Evolutionary conservation across 2,888 invertebrate species (phyloP), one percentile per base, ranked within the genome.

Genomic region (Callyntrura guangdongensis): DNA sequence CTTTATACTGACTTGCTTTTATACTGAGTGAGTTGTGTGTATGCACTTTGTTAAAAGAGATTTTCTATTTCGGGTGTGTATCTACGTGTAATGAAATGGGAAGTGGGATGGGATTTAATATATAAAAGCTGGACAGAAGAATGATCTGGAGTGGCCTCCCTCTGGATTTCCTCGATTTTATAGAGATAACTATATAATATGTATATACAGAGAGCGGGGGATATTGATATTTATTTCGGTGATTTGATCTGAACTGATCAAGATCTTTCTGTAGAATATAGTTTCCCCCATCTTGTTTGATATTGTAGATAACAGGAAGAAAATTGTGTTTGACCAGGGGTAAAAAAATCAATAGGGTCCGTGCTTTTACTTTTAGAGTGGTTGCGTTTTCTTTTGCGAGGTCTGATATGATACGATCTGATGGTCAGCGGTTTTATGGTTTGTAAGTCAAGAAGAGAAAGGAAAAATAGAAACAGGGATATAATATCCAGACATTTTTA

Each of bases 301-400:
- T 36, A 36, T 36, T 2, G 36, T 36, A 36, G 36, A 36, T 36
- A 36, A 36, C 36, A 36, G 36, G 36, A 36, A 36, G 36, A 36
- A 36, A 6, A 36, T 36, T 36, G 36, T 6, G 36, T 47, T 82
- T 47, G 25, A 17, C 17, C 69, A 45, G 20, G 47, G 45, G 47
- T 14, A 79, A 64, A 82, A 82, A 82, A 82, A 82, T 82, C 82
- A 64, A 82, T 82, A 64, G 82, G 82, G 20, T 82, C 45, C 64
- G 64, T 64, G 64, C 47, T 82, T 61, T 14, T 36, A 36, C 69
- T 69, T n/a, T n/a, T n/a, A n/a, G n/a, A n/a, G 3, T 69, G 27
- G 4, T 11, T 12, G 14, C n/a, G n/a, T n/a, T 77, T 47, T 77
- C 3, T 14, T 77, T 5, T 77, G 25, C 36, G 36, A 20, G 36